phyloP scores from a whole-genome alignment of 2,113 vertebrate species.

The Apodemus speciosus region DNA sequence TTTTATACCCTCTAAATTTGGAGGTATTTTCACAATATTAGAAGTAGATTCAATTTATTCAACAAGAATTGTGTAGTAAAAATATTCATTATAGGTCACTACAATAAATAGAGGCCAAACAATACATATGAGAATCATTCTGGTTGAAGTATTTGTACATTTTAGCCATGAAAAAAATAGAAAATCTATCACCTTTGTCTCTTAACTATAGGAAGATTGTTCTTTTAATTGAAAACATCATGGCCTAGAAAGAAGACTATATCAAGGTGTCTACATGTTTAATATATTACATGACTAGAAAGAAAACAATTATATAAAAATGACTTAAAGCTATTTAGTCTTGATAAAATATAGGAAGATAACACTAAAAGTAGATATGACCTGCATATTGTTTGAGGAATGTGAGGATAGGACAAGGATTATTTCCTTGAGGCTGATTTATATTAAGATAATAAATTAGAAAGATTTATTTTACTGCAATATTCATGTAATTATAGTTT shows the following conservation, averaged over 20 bases:
- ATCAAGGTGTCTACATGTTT: background rate
- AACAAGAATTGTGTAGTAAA: background rate
- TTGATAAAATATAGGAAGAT: background rate
- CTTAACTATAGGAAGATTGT: background rate
- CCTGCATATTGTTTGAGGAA: background rate
- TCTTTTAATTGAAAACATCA: background rate
- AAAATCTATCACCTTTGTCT: background rate
- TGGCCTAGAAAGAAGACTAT: background rate
- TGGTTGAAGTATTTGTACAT: background rate
- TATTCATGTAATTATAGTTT: background rate
- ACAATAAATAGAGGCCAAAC: background rate
- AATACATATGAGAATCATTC: background rate
- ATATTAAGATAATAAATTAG: conserved; percentile 18
- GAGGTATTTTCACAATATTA: background rate
- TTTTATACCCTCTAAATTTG: background rate
- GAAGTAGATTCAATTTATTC: background rate
- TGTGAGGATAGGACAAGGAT: background rate
- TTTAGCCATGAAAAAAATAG: background rate
- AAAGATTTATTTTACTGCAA: background rate
- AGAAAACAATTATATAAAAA: background rate
- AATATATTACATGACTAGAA: background rate
- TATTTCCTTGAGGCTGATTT: background rate
- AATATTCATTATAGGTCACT: background rate
- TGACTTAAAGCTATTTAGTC: background rate
- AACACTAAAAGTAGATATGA: background rate